Base-by-base conservation (phyloP, 1,140 invertebrate genomes). In the Drosophila pruinosa region DNA sequence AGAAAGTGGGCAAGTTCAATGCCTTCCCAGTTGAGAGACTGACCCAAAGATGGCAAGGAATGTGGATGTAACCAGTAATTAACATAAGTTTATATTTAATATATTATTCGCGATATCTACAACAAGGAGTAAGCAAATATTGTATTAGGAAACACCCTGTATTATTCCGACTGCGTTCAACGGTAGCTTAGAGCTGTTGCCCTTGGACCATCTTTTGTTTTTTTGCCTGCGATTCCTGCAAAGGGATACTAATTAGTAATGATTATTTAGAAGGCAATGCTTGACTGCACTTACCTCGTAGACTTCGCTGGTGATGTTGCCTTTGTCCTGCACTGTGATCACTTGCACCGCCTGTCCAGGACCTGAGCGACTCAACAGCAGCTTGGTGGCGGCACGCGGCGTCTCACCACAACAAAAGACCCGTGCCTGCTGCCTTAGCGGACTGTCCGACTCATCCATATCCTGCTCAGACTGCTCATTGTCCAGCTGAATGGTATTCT, bases 351-450 rank as follows among this genome's bases (percentile, higher is more conserved):
- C 89, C 52, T 91, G 89, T 4, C 89, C 89, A 2, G 89, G 89
- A 6, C 85, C 81, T 0, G 70, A 50, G 59, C 82, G 78, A 41
- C 45, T 75, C 3, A 75, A 56, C 12, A 81, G 21, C 22, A 90
- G 12, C 48, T 90, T 90, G 1, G 74, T 69, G 28, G 48, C 71
- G 12, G 45, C 67, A 4, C 72, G 71, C 2, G 65, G 59, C 1
- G 82, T 69, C 3, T 90, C 89, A 36, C 89, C 89, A 17, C 89
- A 91, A 68, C 89, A 91, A 45, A 91, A 91, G 8, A 91, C 82
- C 4, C 88, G 52, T 5, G 81, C 24, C 31, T 79, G 57, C 39
- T 85, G 71, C 5, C 67, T 48, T 15, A 72, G 39, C 3, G 76
- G 79, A 58, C 79, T 89, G 52, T 90, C 81, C 34, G 81, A 72